Conservation (phyloP, 1,140 invertebrate species). For the Triops cancriformis region DNA sequence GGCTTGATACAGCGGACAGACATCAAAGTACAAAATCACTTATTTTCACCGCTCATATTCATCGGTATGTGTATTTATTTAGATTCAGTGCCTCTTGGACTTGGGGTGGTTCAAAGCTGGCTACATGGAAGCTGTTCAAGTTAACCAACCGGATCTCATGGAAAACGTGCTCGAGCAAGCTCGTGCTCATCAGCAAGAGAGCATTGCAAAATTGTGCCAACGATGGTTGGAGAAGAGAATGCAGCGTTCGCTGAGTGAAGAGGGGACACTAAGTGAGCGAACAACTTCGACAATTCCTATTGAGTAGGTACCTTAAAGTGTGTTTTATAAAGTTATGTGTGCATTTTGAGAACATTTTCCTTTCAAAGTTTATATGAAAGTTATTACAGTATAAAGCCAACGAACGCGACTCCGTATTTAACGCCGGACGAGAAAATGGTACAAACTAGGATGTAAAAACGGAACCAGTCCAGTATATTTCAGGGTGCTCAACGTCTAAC, state of each 20-base stretch:
- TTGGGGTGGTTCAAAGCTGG: conserved; percentile 26
- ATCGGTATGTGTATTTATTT: background rate
- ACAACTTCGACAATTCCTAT: background rate
- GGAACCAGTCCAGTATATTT: background rate
- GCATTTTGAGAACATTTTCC: background rate
- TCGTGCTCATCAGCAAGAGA: conserved; percentile 3
- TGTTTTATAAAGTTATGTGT: background rate
- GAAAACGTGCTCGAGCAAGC: conserved; percentile 21
- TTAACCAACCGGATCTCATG: conserved; percentile 15
- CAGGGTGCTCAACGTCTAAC: background rate
- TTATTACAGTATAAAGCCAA: background rate
- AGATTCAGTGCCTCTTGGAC: conserved; percentile 16
- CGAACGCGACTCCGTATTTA: background rate
- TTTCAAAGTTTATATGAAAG: no score
- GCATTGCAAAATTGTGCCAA: conserved; percentile 17
- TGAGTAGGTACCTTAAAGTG: background rate
- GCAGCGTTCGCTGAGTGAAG: background rate
- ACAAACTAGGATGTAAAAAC: background rate
- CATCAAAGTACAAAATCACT: background rate
- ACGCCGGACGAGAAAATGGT: background rate
- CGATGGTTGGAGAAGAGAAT: conserved; percentile 17
- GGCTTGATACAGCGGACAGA: background rate
- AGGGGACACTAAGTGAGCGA: background rate
- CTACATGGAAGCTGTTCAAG: conserved; percentile 22
- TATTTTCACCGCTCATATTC: background rate